These are phyloP conservation scores for Phocides pigmalion DNA, from an alignment of 1,140 invertebrate genomes.

Conservation along the genomic window DNA sequence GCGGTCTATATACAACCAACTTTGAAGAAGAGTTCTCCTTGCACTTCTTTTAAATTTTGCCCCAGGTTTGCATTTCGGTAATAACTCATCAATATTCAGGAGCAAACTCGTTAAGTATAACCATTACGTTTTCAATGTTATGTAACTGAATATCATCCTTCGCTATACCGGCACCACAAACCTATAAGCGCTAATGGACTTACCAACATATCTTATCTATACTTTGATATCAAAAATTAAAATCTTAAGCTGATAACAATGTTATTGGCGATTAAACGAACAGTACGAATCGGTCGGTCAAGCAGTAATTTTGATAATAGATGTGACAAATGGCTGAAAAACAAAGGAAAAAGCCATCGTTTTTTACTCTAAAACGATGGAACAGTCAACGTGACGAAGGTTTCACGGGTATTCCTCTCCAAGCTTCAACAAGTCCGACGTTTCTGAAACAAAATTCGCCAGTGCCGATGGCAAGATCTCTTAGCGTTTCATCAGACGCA, in stretches of 20 bases:
- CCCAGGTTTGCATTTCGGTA: no score
- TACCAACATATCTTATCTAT: slow-evolving; percentile 29
- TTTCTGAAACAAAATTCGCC: slow-evolving; percentile 39
- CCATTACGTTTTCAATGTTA: neutral
- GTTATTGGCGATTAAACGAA: slow-evolving; percentile 25
- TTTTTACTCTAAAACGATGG: slow-evolving; percentile 67
- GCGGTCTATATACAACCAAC: no score
- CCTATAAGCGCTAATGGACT: neutral
- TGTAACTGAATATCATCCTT: neutral
- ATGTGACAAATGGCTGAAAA: slow-evolving; percentile 64
- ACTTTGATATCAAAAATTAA: slow-evolving; percentile 21
- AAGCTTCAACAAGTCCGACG: slow-evolving; percentile 31
- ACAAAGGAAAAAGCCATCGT: slow-evolving; percentile 61
- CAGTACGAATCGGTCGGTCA: slow-evolving; percentile 27
- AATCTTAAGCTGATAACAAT: slow-evolving; percentile 36
- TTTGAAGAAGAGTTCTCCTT: no score
- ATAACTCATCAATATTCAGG: no score
- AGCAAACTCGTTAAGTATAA: no score
- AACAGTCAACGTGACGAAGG: slow-evolving; percentile 54
- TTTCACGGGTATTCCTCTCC: slow-evolving; percentile 22
- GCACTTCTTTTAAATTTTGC: no score
- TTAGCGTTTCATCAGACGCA: slow-evolving; percentile 38
- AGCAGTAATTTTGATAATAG: slow-evolving; percentile 10
- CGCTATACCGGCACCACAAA: neutral
- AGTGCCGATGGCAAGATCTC: slow-evolving; percentile 31